phyloP scores from a whole-genome alignment of 2,888 invertebrate genomes.

The Halictus ligatus region DNA sequence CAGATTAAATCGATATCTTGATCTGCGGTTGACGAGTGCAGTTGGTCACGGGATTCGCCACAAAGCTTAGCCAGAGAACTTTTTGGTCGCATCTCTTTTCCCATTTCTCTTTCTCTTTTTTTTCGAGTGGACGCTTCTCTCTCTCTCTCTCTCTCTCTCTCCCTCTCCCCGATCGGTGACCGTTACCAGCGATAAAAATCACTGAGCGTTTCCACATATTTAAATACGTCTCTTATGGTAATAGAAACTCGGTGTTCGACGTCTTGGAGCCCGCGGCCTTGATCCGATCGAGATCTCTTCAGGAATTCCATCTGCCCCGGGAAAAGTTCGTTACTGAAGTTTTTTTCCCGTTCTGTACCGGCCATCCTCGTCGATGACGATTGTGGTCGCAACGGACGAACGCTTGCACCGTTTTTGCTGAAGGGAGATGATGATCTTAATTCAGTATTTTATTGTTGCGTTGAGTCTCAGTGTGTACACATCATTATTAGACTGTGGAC shows the following conservation, averaged over 20 bases:
- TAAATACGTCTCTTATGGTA: conserved; percentile 53
- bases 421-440: background rate
- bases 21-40: conserved; percentile 65
- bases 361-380: background rate
- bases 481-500: no score
- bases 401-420: background rate
- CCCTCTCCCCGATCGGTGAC: conserved; percentile 49
- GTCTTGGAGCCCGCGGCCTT: conserved; percentile 1
- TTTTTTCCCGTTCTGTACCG: conserved; percentile 5
- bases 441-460: background rate
- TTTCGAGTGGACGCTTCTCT: background rate
- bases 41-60: conserved; percentile 58
- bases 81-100: conserved; percentile 41
- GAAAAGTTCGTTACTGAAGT: conserved; percentile 40
- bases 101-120: background rate
- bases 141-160: conserved; percentile 25
- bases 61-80: conserved; percentile 30
- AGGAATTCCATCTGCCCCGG: conserved; percentile 40
- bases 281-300: conserved; percentile 38
- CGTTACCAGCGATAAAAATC: conserved; percentile 63
- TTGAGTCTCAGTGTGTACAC: background rate
- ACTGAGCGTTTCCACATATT: conserved; percentile 54
- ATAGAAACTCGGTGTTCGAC: conserved; percentile 41
- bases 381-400: background rate
- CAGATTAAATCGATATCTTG: conserved; percentile 73